Percentiles rank a stretch among this genome's conserved stretches.
Conservation (phyloP, 1,140 invertebrate species). For the Bombyx mandarina region DNA sequence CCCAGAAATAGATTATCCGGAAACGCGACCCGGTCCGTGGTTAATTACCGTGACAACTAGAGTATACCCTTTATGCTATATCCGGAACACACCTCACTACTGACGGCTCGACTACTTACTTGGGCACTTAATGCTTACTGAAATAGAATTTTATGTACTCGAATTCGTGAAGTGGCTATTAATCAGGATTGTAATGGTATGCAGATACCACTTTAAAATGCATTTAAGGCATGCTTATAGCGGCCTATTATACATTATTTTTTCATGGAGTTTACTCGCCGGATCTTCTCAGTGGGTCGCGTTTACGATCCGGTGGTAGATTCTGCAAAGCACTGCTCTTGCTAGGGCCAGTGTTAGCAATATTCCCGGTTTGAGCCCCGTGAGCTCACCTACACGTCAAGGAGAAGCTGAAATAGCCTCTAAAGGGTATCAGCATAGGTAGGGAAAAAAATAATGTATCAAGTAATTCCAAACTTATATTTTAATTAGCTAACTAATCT, state of each 20-base stretch:
- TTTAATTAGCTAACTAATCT: not conserved
- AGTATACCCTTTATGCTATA: constrained; percentile 4
- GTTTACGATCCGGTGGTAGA: no score
- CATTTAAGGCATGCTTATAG: not conserved
- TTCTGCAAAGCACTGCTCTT: no score
- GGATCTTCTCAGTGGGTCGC: no score
- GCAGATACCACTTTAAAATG: not conserved
- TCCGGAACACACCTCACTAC: constrained; percentile 3
- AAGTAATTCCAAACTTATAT: not conserved
- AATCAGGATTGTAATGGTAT: no score
- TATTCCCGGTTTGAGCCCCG: no score
- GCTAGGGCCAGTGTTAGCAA: no score
- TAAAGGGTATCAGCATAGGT: not conserved
- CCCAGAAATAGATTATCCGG: constrained; percentile 3
- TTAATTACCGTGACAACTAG: constrained; percentile 8
- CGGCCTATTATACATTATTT: not conserved
- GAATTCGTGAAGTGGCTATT: not conserved
- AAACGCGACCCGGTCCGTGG: constrained; percentile 4
- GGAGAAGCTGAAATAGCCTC: no score
- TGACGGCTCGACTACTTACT: constrained; percentile 1
- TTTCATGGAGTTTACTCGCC: not conserved
- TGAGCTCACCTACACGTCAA: no score
- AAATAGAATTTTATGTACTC: not conserved
- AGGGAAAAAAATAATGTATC: not conserved
- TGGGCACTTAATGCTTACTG: not conserved